Base-by-base conservation (phyloP, 2,797 vertebrate genomes). In the Falco rusticolus region DNA sequence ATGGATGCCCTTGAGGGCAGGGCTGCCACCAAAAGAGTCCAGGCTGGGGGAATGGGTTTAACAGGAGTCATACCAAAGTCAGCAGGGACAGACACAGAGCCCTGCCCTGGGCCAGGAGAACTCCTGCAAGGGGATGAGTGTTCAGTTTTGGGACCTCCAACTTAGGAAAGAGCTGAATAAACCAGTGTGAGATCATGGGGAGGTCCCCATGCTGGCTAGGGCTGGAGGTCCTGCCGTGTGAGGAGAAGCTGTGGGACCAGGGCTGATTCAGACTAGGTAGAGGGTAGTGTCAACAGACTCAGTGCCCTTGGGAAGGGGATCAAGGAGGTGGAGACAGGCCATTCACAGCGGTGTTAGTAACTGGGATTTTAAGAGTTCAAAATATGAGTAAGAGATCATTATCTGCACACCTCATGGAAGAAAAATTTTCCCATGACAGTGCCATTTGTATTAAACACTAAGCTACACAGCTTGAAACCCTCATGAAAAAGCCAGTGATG, bases 151-250 rank as follows among this genome's bases (percentile, higher is more conserved):
- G 33, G 29, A 29, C 26, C 31, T 25, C 10, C 41, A 84, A 4
- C 14, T n/a, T 45, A 45, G 17, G 43, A 75, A 90, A 56, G 11
- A 51, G 9, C 12, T 78, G n/a, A 24, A 34, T 51, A 84, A 75
- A 61, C 1, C 8, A 53, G 6, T 31, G 1, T 31, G 57, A 72
- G 4, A 3, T 6, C 29, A 66, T 37, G 54, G 5, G 6, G 10
- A 57, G 11, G 11, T 5, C 11, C 2, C 29, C 1, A 4, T 1
- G 1, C 9, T 28, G 33, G 6, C 3, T 53, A 18, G 13, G 17
- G 5, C 10, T 87, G 76, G 18, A 72, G 13, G 1, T 1, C 22
- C 39, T 61, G 9, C 5, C 16, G 8, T n/a, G 28, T 6, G 20
- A 43, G 11, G 14, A 56, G 54, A 26, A 8, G 16, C 13, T 87